Evolutionary conservation across 2,113 vertebrate genomes (phyloP), one percentile per base, ranked within the genome.

Genomic region (Eptesicus fuscus): DNA sequence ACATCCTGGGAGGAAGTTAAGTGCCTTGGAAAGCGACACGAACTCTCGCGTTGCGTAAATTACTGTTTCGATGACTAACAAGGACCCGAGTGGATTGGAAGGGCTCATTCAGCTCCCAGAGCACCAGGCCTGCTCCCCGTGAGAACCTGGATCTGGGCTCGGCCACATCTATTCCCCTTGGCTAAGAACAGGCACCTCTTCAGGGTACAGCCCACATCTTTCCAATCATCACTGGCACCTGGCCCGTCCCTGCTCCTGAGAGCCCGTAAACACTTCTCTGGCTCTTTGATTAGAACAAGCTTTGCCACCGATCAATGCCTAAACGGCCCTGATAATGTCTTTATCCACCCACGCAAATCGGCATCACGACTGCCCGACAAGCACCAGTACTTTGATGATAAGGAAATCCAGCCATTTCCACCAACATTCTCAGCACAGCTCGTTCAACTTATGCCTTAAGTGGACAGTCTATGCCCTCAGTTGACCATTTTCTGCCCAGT

Each of bases 31-130:
- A 97, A 96, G 59, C 7, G 1, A 63, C 22, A 3, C 16, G 42
- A 87, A 95, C 95, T 87, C 95, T 93, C 69, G 91, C 95, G 78
- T 93, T 83, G 91, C 94, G 95, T 92, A 95, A 95, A 97, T 97
- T 87, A 94, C 79, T 83, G 86, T 93, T 90, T 83, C 37, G 3
- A 32, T 49, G 91, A 84, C 91, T 97, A 97, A 96, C 96, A 30
- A 97, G 94, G 92, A 90, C 97, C 94, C 93, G 56, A n/a, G 95
- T 91, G 96, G 65, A 49, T 96, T 97, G 89, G 84, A 82, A 96
- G 96, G 93, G 95, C 96, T 95, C 87, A 82, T 92, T 89, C 94
- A 44, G 65, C 32, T 96, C 95, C 94, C 91, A 86, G 65, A 56
- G 94, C 91, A 86, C 53, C 0, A 13, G 51, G 59, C 40, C 80